Evolutionary conservation across 1,140 invertebrate genomes (phyloP), one percentile per base, ranked within the genome.

Genomic region (Drosophila malerkotliana): DNA sequence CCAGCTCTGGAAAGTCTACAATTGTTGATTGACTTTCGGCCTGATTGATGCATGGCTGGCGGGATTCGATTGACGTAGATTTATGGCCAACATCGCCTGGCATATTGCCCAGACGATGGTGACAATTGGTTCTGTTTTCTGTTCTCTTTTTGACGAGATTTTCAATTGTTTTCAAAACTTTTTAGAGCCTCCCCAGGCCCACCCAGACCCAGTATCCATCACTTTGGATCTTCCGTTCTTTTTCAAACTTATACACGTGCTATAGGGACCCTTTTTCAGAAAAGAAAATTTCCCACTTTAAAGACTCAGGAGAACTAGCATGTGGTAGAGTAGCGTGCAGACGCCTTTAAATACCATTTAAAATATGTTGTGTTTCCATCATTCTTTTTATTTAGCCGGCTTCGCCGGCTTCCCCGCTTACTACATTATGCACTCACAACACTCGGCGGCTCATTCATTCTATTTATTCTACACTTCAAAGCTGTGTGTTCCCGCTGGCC

Each of bases 391-490:
- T 14, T 18, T 44, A 4, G 62, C 28, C 30, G 9, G 9, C 51
- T 34, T 24, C 12, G 34, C 32, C 49, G 18, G 18, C 34, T 15
- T 51, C 15, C 10, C 41, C 8, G 57, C 66, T 81, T 74, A 62
- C 78, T 75, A 85, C 69, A 87, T 85, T 82, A 85, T 85, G 82
- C 81, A 84, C 81, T 84, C 72, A 69, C 73, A 68, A 77, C 81
- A 87, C 81, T 85, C 78, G 52, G 78, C 82, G 75, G 61, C 82
- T 85, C 81, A 85, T 82, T 85, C 81, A 78, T 82, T 82, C 69
- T 85, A 87, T 85, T 87, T 87, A 87, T 82, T 82, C 83, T 88
- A 71, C 78, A 87, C 83, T 87, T 87, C 82, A 87, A 88, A 82
- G 78, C 83, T 68, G 66, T 82, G 64, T 74, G 68, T 66, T 60